These are phyloP conservation scores for Petaurus breviceps DNA, from an alignment of 2,113 vertebrate species.

Conservation along the genomic window DNA sequence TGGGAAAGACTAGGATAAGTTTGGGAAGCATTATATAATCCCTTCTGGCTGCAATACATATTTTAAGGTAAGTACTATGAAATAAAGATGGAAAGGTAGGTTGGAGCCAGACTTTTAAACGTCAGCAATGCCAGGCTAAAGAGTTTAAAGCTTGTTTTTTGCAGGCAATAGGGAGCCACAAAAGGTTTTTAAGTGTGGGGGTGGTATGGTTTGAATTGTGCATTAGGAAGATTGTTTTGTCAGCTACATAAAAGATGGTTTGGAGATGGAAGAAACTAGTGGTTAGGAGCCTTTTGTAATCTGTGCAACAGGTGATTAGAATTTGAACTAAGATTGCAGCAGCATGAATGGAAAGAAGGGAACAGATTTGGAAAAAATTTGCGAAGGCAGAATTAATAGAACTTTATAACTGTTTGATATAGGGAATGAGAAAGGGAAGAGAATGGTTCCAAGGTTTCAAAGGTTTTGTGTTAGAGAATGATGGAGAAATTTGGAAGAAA, in stretches of 20 bases:
- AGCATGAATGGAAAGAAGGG: too few species aligned
- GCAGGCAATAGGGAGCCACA: neutral
- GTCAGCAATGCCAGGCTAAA: neutral
- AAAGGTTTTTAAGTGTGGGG: neutral
- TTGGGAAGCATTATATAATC: neutral
- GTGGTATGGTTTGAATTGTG: neutral
- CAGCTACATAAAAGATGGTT: neutral
- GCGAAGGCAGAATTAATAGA: neutral
- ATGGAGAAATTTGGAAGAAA: neutral
- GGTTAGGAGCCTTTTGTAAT: neutral
- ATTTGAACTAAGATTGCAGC: accelerated
- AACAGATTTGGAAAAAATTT: neutral
- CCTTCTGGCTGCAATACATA: neutral
- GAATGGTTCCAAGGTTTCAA: neutral
- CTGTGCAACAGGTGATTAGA: neutral
- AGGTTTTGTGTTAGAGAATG: neutral
- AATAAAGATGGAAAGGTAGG: neutral
- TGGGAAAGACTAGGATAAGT: neutral
- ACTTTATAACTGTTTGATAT: neutral
- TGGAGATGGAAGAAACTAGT: neutral
- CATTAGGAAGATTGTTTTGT: neutral
- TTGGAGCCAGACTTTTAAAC: neutral
- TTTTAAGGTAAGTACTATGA: neutral
- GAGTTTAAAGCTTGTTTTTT: neutral
- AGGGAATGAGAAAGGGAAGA: neutral